Evolutionary conservation across 2,113 vertebrate genomes (phyloP).

Genomic region (human (Homo sapiens)): DNA sequence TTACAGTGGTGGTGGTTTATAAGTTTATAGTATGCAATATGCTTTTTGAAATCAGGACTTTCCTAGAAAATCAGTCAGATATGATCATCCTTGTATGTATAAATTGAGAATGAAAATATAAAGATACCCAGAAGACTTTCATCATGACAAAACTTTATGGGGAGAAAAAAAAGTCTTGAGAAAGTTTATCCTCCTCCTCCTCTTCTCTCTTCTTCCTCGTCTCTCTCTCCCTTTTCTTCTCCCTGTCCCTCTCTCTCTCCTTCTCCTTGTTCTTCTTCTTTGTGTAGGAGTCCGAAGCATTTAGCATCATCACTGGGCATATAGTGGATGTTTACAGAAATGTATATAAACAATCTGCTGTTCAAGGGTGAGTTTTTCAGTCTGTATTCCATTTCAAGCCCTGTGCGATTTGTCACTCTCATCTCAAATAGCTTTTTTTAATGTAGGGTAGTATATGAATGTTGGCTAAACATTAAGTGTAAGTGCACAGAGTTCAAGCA

Average conservation of each 20-base stretch:
- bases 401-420: background rate
- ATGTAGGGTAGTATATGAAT: accelerated
- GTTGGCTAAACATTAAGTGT: accelerated
- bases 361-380: background rate
- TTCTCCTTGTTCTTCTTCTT: background rate
- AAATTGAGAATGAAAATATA: background rate
- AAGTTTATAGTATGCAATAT: background rate
- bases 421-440: too few relatives aligned
- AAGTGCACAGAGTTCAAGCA: too few relatives aligned
- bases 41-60: background rate
- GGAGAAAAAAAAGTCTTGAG: background rate
- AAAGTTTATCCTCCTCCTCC: background rate
- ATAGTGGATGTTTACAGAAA: background rate
- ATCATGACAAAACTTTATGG: background rate
- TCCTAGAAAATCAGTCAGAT: background rate
- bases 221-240: background rate
- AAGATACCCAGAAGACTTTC: background rate
- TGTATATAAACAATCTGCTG: accelerated
- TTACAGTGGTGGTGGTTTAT: accelerated
- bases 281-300: background rate
- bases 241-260: background rate
- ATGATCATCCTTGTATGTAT: background rate
- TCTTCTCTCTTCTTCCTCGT: too few relatives aligned
- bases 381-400: background rate
- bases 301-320: background rate